These are phyloP conservation scores for Hycleus phaleratus DNA, from an alignment of 1,140 invertebrate species.

Conservation along the genomic window DNA sequence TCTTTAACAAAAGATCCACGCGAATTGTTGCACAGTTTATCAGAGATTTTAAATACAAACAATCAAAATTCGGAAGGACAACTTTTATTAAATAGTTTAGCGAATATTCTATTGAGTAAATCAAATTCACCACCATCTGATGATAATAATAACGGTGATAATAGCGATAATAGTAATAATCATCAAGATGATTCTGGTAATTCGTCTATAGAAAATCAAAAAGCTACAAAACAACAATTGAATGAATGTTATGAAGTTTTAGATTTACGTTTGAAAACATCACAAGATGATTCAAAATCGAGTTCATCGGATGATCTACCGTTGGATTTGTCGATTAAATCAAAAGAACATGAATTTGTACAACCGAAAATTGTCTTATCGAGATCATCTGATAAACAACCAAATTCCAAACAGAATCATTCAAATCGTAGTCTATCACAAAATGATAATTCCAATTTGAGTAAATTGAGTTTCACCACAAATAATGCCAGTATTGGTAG, in stretches of 20 bases:
- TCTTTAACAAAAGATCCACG: conserved; percentile 6
- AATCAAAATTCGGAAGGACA: conserved; percentile 15
- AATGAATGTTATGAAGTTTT: conserved; percentile 11
- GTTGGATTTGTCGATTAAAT: conserved; percentile 17
- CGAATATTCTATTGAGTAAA: conserved; percentile 7
- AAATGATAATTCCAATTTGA: background rate
- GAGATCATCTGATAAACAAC: background rate
- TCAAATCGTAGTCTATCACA: background rate
- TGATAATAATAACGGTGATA: background rate
- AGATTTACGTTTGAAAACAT: conserved; percentile 9
- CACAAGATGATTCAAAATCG: background rate
- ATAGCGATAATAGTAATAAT: background rate
- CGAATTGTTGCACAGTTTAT: conserved; percentile 10
- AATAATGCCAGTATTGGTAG: background rate
- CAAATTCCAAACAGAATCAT: background rate
- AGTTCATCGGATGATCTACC: background rate
- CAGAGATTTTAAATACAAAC: conserved; percentile 9
- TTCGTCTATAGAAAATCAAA: conserved; percentile 16
- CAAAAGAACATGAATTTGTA: background rate
- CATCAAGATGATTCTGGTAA: conserved; percentile 16
- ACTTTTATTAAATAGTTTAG: conserved; percentile 12
- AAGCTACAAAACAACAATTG: background rate
- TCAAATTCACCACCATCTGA: too few relatives aligned
- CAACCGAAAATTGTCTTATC: conserved; percentile 1
- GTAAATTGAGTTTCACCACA: too few relatives aligned